A percentile compares a stretch with the other conserved stretches of the same genome.
phyloP scores from a whole-genome alignment of 2,888 invertebrate genomes.

The Diachrysia chrysitis region DNA sequence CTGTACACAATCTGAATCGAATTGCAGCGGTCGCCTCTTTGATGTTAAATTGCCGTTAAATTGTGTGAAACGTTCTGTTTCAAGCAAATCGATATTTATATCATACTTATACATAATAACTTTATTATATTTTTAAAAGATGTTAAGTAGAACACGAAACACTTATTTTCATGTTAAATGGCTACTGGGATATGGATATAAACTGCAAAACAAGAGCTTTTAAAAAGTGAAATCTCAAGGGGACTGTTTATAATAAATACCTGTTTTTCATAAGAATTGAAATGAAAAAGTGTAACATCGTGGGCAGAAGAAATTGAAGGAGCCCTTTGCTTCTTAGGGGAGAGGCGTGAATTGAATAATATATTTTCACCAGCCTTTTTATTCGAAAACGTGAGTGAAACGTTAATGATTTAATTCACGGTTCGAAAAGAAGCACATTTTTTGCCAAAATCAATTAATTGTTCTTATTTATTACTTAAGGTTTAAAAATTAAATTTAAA shows the following conservation, averaged over 20 bases:
- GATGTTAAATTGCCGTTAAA: background rate
- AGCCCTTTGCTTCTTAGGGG: slow-evolving; percentile 1
- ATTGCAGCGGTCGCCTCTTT: background rate
- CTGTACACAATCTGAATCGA: background rate
- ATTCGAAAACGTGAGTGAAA: background rate
- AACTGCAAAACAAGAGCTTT: too few relatives aligned
- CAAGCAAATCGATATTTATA: too few relatives aligned
- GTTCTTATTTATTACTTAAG: too few relatives aligned
- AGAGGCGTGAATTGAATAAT: slow-evolving; percentile 28
- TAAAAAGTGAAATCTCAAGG: background rate
- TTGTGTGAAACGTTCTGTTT: background rate
- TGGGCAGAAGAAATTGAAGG: slow-evolving; percentile 6
- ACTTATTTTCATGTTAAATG: too few relatives aligned
- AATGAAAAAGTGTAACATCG: slow-evolving; percentile 16
- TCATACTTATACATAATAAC: too few relatives aligned
- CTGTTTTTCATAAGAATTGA: slow-evolving; percentile 20
- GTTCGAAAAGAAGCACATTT: too few relatives aligned
- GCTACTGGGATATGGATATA: too few relatives aligned
- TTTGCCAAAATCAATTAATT: too few relatives aligned
- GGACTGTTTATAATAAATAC: slow-evolving; percentile 2
- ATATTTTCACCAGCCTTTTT: slow-evolving; percentile 3
- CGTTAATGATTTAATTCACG: background rate
- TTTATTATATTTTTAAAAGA: too few relatives aligned
- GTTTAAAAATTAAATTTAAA: too few relatives aligned
- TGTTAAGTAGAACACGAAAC: too few relatives aligned